A percentile compares a stretch with the other conserved stretches of the same genome.
These are phyloP conservation scores for Monochamus saltuarius DNA, from an alignment of 1,140 invertebrate genomes.

Conservation along the genomic window DNA sequence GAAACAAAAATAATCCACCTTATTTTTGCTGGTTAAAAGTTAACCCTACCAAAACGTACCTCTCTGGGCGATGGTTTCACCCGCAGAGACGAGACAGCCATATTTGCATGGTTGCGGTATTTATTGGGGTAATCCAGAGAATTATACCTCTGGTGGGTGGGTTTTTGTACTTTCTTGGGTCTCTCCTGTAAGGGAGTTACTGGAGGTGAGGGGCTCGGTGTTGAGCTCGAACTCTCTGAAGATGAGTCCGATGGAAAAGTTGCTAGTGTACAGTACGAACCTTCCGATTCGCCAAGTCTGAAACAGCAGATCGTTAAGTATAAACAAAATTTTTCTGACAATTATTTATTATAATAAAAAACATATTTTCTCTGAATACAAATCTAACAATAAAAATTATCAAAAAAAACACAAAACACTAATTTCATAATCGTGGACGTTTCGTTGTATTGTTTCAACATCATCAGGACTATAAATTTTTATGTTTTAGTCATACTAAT, in stretches of 20 bases:
- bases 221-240: constrained; percentile 35
- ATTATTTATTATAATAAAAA: no score
- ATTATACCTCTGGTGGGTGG: constrained; percentile 30
- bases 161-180: constrained; percentile 15
- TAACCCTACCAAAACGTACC: constrained; percentile 31
- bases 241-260: constrained; percentile 45
- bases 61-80: constrained; percentile 44
- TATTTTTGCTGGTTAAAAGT: no score
- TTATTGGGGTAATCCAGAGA: constrained; percentile 30
- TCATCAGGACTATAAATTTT: no score
- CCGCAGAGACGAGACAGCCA: constrained; percentile 33
- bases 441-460: no score
- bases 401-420: no score
- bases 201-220: constrained; percentile 37
- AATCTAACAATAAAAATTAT: no score
- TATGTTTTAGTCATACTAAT: no score
- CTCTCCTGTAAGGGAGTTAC: constrained; percentile 45
- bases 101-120: constrained; percentile 37
- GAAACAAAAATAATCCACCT: constrained; percentile 30
- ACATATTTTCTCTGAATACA: no score
- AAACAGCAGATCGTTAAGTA: neutral
- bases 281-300: constrained; percentile 52
- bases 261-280: constrained; percentile 52
- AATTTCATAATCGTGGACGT: no score
- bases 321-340: no score